A percentile compares a stretch with the other conserved stretches of the same genome.
These are phyloP conservation scores for Drosophila orosa DNA, from an alignment of 1,140 invertebrate genomes.

Conservation along the genomic window DNA sequence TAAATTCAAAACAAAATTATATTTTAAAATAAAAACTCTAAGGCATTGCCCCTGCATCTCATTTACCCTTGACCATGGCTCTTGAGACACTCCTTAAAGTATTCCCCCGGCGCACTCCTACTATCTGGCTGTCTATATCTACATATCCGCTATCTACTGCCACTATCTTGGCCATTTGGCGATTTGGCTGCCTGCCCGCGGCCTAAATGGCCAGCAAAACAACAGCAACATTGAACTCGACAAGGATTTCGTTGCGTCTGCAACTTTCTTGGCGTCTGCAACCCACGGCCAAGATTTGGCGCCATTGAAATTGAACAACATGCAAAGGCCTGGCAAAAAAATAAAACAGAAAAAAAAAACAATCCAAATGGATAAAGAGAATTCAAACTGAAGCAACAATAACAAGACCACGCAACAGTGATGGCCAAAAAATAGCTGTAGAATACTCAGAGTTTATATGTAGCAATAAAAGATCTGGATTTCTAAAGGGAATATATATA, in stretches of 20 bases:
- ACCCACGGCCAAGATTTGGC: slow-evolving; percentile 76
- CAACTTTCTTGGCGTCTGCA: slow-evolving; percentile 58
- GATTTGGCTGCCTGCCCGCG: slow-evolving; percentile 38
- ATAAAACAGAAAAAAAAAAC: slow-evolving; percentile 1
- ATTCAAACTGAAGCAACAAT: slow-evolving; percentile 36
- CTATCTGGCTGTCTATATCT: slow-evolving; percentile 65
- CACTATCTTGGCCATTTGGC: slow-evolving; percentile 44
- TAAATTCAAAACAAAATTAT: background rate
- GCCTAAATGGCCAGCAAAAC: slow-evolving; percentile 57
- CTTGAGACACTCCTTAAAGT: slow-evolving; percentile 15
- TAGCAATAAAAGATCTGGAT: no score
- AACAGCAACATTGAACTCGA: slow-evolving; percentile 43
- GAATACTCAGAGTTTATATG: no score
- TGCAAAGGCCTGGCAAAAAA: slow-evolving; percentile 51
- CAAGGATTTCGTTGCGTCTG: slow-evolving; percentile 68
- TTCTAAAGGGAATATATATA: no score
- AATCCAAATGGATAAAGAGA: slow-evolving; percentile 16
- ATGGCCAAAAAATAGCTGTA: background rate
- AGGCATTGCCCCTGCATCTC: background rate
- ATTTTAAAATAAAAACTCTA: background rate
- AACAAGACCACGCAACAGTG: slow-evolving; percentile 18
- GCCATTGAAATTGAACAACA: slow-evolving; percentile 76
- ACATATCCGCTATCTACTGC: slow-evolving; percentile 21
- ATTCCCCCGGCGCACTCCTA: slow-evolving; percentile 35
- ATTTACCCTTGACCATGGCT: slow-evolving; percentile 10